Percentiles rank a stretch among this genome's conserved stretches.
Conservation (phyloP, 2,797 vertebrate genomes). For the Neosalanx taihuensis region DNA sequence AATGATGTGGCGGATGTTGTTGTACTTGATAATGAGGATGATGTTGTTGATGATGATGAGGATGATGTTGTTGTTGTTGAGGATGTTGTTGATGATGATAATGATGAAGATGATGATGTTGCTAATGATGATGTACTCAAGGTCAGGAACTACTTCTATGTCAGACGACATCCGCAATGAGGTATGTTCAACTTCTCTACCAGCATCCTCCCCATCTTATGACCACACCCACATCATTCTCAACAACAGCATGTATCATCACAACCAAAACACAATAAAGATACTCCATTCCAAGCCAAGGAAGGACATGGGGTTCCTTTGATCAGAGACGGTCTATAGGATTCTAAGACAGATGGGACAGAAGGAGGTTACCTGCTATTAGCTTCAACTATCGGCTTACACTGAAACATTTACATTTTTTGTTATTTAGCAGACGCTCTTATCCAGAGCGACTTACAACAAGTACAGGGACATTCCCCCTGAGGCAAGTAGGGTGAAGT, state of each 20-base stretch:
- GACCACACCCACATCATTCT: conserved; percentile 13
- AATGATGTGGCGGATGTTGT: too few relatives aligned
- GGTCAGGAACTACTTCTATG: conserved; percentile 70
- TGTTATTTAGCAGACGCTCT: too few relatives aligned
- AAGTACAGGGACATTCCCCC: too few relatives aligned
- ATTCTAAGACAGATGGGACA: too few relatives aligned
- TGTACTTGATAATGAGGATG: too few relatives aligned
- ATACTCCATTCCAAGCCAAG: not conserved
- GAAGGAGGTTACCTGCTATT: too few relatives aligned
- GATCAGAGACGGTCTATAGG: too few relatives aligned
- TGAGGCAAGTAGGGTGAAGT: too few relatives aligned
- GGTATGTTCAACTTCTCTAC: conserved; percentile 65
- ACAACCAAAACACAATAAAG: not conserved
- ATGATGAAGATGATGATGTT: too few relatives aligned
- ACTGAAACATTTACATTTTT: too few relatives aligned
- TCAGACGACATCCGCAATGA: conserved; percentile 38
- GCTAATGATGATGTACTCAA: conserved; percentile 31
- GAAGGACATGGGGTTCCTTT: not conserved
- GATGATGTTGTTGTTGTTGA: not conserved
- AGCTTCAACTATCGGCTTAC: not conserved
- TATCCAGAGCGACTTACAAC: too few relatives aligned
- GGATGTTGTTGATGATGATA: too few relatives aligned
- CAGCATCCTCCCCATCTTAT: conserved; percentile 55
- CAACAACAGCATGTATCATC: not conserved
- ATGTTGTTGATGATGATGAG: not conserved